Percentiles rank a stretch among this genome's conserved stretches.
Conservation (phyloP, 2,797 vertebrate genomes). For the Myotis findleyi region DNA sequence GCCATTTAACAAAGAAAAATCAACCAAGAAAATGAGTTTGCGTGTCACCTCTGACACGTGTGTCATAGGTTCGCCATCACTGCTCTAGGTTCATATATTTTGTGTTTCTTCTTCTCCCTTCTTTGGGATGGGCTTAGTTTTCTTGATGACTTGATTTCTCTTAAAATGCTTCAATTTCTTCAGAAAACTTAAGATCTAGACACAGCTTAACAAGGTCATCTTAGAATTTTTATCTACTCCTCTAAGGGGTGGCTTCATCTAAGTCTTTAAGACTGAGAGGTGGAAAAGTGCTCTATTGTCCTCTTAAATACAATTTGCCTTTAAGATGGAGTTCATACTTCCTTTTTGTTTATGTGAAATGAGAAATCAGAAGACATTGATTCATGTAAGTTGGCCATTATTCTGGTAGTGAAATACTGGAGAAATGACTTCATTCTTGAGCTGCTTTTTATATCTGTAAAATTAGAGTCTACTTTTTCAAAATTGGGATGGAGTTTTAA, state of each 20-base stretch:
- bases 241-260: neutral
- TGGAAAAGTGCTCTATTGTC: neutral
- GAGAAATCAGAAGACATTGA: neutral
- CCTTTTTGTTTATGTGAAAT: constrained; percentile 26
- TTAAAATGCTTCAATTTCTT: neutral
- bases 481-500: neutral
- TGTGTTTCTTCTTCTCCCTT: neutral
- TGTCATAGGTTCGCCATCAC: too few relatives aligned
- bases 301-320: neutral
- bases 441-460: neutral
- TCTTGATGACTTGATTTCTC: neutral
- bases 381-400: neutral
- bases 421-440: neutral
- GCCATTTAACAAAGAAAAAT: too few relatives aligned
- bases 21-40: too few relatives aligned
- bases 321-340: constrained; percentile 31
- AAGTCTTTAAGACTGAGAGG: neutral
- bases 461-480: neutral
- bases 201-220: neutral
- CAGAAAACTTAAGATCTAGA: neutral
- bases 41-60: too few relatives aligned
- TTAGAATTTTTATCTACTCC: neutral
- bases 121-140: neutral
- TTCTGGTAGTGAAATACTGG: neutral
- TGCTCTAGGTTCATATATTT: neutral